These are phyloP conservation scores for Acrocera orbiculus DNA, from an alignment of 2,888 invertebrate species.

Conservation along the genomic window DNA sequence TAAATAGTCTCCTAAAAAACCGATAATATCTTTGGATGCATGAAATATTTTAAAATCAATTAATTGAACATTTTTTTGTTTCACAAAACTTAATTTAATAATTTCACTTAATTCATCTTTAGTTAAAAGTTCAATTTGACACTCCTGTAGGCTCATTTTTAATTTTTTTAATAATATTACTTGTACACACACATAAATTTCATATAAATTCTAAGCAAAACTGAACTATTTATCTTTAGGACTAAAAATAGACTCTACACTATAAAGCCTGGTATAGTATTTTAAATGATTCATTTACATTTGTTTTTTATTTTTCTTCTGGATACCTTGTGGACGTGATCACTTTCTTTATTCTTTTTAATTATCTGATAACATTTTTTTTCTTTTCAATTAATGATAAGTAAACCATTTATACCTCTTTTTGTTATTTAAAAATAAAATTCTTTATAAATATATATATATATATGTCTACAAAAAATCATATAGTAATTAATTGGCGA, in stretches of 20 bases:
- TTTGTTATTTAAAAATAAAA: no score
- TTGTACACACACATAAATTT: no score
- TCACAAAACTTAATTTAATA: neutral
- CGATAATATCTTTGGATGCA: slow-evolving; percentile 11
- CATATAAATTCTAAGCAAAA: no score
- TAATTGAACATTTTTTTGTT: neutral
- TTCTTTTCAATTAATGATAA: no score
- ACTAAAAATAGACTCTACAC: no score
- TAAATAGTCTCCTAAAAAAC: slow-evolving; percentile 23
- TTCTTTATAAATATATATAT: no score
- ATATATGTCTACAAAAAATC: no score
- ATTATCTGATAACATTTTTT: neutral
- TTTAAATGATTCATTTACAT: no score
- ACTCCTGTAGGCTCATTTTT: neutral
- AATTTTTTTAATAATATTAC: neutral
- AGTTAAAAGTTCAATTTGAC: neutral
- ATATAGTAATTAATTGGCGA: no score
- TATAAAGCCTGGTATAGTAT: neutral
- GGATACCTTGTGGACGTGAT: no score
- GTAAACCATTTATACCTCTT: no score
- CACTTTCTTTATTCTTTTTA: neutral
- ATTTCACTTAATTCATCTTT: slow-evolving; percentile 4
- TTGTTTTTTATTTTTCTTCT: neutral
- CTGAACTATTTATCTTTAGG: no score
- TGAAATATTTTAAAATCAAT: slow-evolving; percentile 3